phyloP scores from a whole-genome alignment of 2,797 vertebrate genomes.

The Mico argentatus region DNA sequence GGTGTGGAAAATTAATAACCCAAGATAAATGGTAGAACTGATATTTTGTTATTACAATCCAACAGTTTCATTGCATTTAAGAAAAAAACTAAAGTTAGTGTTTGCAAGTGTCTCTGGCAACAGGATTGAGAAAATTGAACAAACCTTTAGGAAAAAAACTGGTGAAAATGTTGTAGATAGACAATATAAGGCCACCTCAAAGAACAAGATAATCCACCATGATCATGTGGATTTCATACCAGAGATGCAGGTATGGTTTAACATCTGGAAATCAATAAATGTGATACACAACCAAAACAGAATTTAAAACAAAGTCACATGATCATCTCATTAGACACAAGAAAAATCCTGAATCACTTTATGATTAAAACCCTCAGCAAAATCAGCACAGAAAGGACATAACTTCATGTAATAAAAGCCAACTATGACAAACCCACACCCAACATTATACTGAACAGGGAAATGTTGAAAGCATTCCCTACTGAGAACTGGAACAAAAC shows the following conservation, averaged over 20 bases:
- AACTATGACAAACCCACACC: not conserved
- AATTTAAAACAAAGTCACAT: not conserved
- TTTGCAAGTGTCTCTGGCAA: not conserved
- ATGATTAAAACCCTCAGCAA: not conserved
- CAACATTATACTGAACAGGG: not conserved
- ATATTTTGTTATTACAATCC: not conserved
- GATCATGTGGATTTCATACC: not conserved
- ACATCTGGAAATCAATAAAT: not conserved
- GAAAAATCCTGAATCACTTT: not conserved
- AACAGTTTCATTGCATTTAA: not conserved
- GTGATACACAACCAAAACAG: not conserved
- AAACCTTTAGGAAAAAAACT: not conserved
- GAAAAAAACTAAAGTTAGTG: not conserved
- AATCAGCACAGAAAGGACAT: not conserved
- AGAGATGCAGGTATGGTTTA: not conserved
- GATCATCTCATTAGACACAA: not conserved
- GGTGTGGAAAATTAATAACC: not conserved
- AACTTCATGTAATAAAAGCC: not conserved
- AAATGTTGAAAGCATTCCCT: not conserved
- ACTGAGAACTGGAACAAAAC: not conserved
- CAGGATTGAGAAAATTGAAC: not conserved
- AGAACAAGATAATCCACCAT: not conserved
- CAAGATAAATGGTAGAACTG: not conserved
- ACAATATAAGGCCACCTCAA: not conserved
- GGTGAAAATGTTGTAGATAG: not conserved